Conservation (phyloP, 92 coral and sea anemone genomes). For the Meandrina meandrites region DNA sequence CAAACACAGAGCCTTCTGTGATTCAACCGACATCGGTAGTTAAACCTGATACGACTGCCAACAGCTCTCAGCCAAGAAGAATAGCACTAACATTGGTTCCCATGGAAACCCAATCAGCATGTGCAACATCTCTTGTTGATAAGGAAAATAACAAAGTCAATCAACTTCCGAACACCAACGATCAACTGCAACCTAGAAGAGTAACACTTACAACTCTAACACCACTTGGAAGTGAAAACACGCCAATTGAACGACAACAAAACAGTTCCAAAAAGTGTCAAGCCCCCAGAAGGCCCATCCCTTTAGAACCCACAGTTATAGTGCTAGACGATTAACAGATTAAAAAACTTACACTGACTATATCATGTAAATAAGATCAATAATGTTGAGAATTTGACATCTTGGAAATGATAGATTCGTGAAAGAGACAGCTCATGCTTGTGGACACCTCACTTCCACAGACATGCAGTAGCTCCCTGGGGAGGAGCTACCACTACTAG, state of each 20-base stretch:
- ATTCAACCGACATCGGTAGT: not conserved
- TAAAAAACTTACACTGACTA: not conserved
- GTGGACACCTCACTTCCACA: not conserved
- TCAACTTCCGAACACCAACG: not conserved
- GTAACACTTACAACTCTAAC: slow-evolving; percentile 29
- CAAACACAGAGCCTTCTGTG: not conserved
- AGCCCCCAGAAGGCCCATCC: slow-evolving; percentile 49
- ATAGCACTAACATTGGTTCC: slow-evolving; percentile 19
- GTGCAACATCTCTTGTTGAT: not conserved
- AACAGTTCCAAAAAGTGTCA: not conserved
- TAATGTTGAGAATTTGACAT: not conserved
- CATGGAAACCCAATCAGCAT: not conserved
- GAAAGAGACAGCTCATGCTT: not conserved
- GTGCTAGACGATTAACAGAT: slow-evolving; percentile 29
- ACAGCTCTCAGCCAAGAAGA: slow-evolving; percentile 1
- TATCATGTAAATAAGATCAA: not conserved
- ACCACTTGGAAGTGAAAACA: slow-evolving; percentile 8
- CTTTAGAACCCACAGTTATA: slow-evolving; percentile 62
- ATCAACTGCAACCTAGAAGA: slow-evolving; percentile 29
- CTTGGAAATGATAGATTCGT: not conserved
- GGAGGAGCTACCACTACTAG: too few species aligned
- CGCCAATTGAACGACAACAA: not conserved
- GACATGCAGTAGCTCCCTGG: not conserved
- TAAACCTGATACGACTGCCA: not conserved
- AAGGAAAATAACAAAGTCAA: slow-evolving; percentile 29